phyloP scores from a whole-genome alignment of 2,888 invertebrate genomes.

The Drosophila phalerata region DNA sequence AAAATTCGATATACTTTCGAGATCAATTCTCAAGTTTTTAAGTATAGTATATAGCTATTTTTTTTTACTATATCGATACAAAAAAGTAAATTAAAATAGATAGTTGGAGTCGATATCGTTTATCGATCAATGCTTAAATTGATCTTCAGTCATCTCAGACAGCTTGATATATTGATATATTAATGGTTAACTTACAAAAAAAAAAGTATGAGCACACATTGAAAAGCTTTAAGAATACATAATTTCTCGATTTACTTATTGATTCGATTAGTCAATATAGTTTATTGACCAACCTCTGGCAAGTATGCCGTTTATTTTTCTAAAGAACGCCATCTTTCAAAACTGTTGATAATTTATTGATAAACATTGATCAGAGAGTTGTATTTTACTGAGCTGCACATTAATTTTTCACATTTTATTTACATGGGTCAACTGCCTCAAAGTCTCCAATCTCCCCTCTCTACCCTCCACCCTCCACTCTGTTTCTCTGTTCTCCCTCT shows the following conservation, averaged over 20 bases:
- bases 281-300: background rate
- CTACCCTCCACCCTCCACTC: background rate
- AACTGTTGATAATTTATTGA: constrained; percentile 3
- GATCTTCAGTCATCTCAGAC: background rate
- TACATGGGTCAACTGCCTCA: background rate
- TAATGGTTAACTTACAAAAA: background rate
- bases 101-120: background rate
- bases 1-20: background rate
- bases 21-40: background rate
- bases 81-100: too few species aligned
- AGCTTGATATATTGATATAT: background rate
- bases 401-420: background rate
- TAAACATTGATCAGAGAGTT: background rate
- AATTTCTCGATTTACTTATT: background rate
- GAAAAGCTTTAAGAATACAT: too few species aligned
- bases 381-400: background rate
- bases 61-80: too few species aligned
- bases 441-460: background rate
- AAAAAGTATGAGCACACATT: background rate
- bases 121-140: background rate
- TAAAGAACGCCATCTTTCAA: background rate
- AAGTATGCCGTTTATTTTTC: background rate
- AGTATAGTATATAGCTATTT: background rate
- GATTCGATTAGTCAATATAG: background rate
- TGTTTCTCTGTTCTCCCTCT: background rate